Evolutionary conservation across 2,797 vertebrate species (phyloP), one percentile per base, ranked within the genome.

Genomic region (Eleutherodactylus coqui): DNA sequence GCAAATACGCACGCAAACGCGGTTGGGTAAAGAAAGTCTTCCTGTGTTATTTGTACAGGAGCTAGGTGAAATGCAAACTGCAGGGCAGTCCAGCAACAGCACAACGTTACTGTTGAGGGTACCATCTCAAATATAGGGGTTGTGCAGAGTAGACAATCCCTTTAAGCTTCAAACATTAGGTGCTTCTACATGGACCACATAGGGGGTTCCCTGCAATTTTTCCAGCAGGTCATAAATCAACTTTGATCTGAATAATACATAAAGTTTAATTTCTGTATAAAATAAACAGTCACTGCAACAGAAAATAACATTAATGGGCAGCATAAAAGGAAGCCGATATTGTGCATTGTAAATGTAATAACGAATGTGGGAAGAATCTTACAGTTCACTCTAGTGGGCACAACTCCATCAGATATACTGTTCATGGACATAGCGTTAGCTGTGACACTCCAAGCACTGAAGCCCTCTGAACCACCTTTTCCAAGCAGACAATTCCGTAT

Each of bases 251-350:
- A 41, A 53, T 27, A 0, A 43, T 58, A 77, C 19, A 36, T 34
- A 43, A 58, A 58, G 53, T 60, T 60, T 79, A 60, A 36, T 53
- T 8, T 21, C 49, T 1, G 4, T 9, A 11, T 58, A 79, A 24
- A 41, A 79, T 58, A 41, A 58, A 27, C 16, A 60, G 43, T 79
- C 76, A 14, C 29, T n/a, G 21, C 6, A 21, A 36, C 4, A 79
- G 32, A 79, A 58, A 38, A 58, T 41, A 76, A 76, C 13, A 36
- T 21, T 53, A n/a, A n/a, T n/a, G n/a, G n/a, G n/a, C n/a, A n/a
- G n/a, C n/a, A n/a, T n/a, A n/a, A n/a, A n/a, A n/a, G n/a, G 43
- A 34, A 73, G 67, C 81, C 72, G 47, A 43, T 75, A 34, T n/a
- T 69, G 29, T 45, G 82, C 27, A 29, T 53, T 27, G n/a, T n/a